Evolutionary conservation across 2,797 vertebrate genomes (phyloP), one percentile per base, ranked within the genome.

Genomic region (Catamblyrhynchus diadema): DNA sequence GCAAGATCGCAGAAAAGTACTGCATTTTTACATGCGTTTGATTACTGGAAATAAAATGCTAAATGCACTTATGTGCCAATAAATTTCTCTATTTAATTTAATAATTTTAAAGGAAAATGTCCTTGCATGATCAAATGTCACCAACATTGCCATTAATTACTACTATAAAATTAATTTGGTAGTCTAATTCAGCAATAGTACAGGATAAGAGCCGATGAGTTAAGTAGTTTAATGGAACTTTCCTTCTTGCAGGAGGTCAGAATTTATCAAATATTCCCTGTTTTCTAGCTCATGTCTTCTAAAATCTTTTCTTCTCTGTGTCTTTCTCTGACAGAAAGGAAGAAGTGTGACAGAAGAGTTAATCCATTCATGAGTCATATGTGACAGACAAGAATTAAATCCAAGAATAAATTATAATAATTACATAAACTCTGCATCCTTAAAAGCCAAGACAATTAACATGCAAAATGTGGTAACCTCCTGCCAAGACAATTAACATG

Each of bases 361-460:
- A 95, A 94, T 91, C 73, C 25, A 13, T 83, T 65, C n/a, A 44
- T 94, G 88, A 96, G 64, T 95, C 90, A 94, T 91, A 90, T 61
- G 71, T 91, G 93, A 81, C 69, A 93, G 86, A 94, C 4, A 16
- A 87, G 88, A 93, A 92, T 67, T 87, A 92, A 94, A 93, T 41
- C 64, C 70, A 93, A 92, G 86, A 93, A 96, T 91, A 94, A 92
- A 95, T 96, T 95, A 93, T 69, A 95, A 94, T 94, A 79, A 94
- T 95, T 95, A 59, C 60, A 80, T 91, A 95, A 92, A 90, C n/a
- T 73, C 50, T 82, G 14, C 71, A 78, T 78, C 25, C 50, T 87
- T 84, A 89, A 95, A 95, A 90, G 81, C 53, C 75, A 91, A 71
- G 79, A 90, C 28, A 89, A 94, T 96, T 95, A 91, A 89, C 60